These are phyloP conservation scores for Atopsyche davidsoni DNA, from an alignment of 1,140 invertebrate genomes.

Conservation along the genomic window DNA sequence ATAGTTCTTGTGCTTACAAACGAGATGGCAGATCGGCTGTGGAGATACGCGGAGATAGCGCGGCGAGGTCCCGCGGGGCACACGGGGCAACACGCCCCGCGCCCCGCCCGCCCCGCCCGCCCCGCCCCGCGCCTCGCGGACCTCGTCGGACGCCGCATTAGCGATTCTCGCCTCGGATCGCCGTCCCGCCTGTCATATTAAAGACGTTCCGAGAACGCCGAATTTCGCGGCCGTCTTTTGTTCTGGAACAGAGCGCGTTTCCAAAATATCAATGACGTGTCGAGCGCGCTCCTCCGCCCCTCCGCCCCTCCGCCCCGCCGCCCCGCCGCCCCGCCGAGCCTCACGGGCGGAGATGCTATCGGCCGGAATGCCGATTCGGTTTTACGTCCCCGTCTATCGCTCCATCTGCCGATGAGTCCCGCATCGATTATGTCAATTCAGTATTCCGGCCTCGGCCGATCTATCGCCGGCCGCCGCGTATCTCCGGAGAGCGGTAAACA, in stretches of 20 bases:
- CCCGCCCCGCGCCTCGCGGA: too few species aligned
- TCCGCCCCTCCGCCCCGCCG: not conserved
- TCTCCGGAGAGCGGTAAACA: too few species aligned
- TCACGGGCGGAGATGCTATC: conserved; percentile 2
- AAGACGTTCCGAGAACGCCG: conserved; percentile 4
- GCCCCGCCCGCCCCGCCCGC: too few species aligned
- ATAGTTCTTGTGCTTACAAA: too few species aligned
- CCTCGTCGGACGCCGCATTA: too few species aligned
- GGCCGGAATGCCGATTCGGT: not conserved
- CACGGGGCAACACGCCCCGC: too few species aligned
- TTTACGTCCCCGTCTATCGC: not conserved
- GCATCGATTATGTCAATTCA: conserved; percentile 12
- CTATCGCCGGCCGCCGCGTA: too few species aligned
- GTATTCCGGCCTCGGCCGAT: conserved; percentile 13
- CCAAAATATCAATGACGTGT: conserved; percentile 13
- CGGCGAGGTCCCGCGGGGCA: too few species aligned
- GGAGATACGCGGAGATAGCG: too few species aligned
- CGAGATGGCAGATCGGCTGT: too few species aligned
- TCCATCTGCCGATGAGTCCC: conserved; percentile 6
- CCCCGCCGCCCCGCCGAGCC: not conserved
- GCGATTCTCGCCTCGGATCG: conserved; percentile 2
- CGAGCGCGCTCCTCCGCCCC: not conserved
- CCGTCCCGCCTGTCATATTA: conserved; percentile 11
- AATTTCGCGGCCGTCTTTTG: conserved; percentile 1
- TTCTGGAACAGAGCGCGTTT: conserved; percentile 9